Conservation (phyloP, 1,140 invertebrate species). For the Pseudoatta argentina region DNA sequence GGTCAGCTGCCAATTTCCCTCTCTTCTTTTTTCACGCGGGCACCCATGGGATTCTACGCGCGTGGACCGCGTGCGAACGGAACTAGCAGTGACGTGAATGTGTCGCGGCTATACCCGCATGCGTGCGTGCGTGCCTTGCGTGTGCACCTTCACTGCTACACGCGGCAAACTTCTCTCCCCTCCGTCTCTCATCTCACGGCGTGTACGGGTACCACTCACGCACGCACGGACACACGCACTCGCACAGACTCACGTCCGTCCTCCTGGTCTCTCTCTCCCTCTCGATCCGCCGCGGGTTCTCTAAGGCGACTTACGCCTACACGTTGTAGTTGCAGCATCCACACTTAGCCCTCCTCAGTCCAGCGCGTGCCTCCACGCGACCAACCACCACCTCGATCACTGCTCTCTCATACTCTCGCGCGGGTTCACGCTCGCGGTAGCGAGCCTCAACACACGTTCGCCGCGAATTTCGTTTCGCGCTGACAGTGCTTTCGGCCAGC, state of each 20-base stretch:
- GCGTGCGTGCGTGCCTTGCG: constrained; percentile 62
- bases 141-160: constrained; percentile 59
- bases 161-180: constrained; percentile 73
- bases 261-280: constrained; percentile 57
- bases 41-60: constrained; percentile 28
- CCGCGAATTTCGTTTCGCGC: constrained; percentile 56
- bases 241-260: constrained; percentile 6
- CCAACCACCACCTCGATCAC: constrained; percentile 85
- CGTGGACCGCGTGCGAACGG: constrained; percentile 39
- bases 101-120: background rate
- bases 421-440: constrained; percentile 58
- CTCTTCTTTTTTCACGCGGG: background rate
- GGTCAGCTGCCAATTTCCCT: background rate
- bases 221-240: constrained; percentile 23
- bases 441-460: constrained; percentile 44
- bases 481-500: constrained; percentile 64
- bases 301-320: constrained; percentile 85
- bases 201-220: constrained; percentile 8
- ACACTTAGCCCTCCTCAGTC: constrained; percentile 85
- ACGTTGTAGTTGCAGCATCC: constrained; percentile 85
- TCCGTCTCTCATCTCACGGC: constrained; percentile 56
- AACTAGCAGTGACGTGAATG: background rate
- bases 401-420: constrained; percentile 78
- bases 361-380: constrained; percentile 87
- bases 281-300: constrained; percentile 74